Percentiles rank a stretch among this genome's conserved stretches.
phyloP scores from a whole-genome alignment of 2,113 vertebrate genomes.

The Silurus asotus region DNA sequence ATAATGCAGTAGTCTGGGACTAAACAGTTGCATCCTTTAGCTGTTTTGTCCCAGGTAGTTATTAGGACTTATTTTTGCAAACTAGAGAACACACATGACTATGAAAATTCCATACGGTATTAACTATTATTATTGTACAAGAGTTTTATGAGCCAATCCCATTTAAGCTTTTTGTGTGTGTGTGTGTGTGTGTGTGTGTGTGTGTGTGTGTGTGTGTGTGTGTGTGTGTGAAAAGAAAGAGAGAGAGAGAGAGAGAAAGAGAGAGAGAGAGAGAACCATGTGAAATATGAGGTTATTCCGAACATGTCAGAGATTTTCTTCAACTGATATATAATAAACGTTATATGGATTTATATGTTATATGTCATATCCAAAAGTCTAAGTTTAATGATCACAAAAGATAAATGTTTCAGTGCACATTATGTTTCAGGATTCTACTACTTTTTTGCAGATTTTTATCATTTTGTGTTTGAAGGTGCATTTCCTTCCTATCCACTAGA shows the following conservation, averaged over 20 bases:
- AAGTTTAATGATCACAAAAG: background rate
- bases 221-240: no score
- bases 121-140: background rate
- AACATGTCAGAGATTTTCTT: constrained; percentile 28
- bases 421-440: constrained; percentile 1
- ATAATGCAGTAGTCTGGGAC: background rate
- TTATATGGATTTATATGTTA: background rate
- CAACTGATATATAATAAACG: background rate
- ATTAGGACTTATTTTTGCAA: background rate
- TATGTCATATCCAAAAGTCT: background rate
- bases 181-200: background rate
- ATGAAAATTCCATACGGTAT: background rate
- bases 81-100: background rate
- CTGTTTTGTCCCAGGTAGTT: background rate
- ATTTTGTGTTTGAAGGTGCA: constrained; percentile 27
- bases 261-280: background rate
- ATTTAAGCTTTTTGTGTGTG: background rate
- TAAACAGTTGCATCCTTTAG: background rate
- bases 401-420: background rate
- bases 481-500: constrained; percentile 28
- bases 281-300: background rate
- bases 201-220: background rate
- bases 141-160: background rate
- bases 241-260: no score
- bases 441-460: constrained; percentile 38